Percentiles rank a stretch among this genome's conserved stretches.
Evolutionary conservation across 2,888 invertebrate genomes (phyloP).

Genomic region (Bedellia somnulentella): DNA sequence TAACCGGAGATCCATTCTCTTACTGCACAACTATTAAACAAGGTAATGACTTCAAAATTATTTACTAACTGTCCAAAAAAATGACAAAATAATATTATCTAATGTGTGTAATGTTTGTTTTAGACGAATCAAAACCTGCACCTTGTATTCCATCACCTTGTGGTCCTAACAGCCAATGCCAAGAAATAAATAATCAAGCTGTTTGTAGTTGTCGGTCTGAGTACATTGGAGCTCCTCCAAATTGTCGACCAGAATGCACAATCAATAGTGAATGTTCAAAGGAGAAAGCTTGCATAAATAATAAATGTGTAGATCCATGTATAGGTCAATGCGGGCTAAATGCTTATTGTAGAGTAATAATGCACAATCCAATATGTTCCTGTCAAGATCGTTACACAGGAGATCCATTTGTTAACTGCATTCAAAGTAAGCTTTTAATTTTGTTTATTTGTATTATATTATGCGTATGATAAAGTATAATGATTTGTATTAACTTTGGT

Average conservation of each 20-base stretch:
- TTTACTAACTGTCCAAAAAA: too few species aligned
- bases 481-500: too few species aligned
- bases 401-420: slow-evolving; percentile 70
- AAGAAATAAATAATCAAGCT: slow-evolving; percentile 67
- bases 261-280: slow-evolving; percentile 77
- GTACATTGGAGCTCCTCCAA: slow-evolving; percentile 76
- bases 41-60: too few species aligned
- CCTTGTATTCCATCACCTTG: slow-evolving; percentile 76
- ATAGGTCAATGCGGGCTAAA: slow-evolving; percentile 77
- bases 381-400: slow-evolving; percentile 73
- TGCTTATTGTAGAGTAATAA: slow-evolving; percentile 77
- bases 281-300: slow-evolving; percentile 74
- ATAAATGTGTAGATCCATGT: slow-evolving; percentile 80
- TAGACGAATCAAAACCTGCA: slow-evolving; percentile 27
- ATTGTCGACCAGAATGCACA: slow-evolving; percentile 80
- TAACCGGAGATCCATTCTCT: slow-evolving; percentile 70
- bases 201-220: slow-evolving; percentile 72
- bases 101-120: too few species aligned
- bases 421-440: slow-evolving; percentile 41
- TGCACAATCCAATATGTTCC: slow-evolving; percentile 81
- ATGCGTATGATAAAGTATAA: too few species aligned
- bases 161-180: slow-evolving; percentile 76
- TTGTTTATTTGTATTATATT: not conserved
- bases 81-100: too few species aligned
- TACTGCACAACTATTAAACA: slow-evolving; percentile 54